Conservation (phyloP, 2,113 vertebrate genomes). For the Galemys pyrenaicus region DNA sequence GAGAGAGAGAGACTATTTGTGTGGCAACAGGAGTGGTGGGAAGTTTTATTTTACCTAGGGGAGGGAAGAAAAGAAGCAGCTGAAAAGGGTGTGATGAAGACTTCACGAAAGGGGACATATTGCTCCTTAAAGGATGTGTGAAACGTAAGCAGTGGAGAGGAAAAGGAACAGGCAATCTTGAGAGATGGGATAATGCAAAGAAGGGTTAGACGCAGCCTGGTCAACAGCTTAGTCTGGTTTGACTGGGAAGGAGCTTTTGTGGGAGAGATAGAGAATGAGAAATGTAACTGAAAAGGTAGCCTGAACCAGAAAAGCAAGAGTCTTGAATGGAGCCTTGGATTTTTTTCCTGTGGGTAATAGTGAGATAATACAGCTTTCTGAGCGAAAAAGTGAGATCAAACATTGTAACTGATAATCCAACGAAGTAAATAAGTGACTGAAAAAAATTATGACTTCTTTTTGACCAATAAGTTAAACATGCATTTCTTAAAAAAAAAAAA, state of each 20-base stretch:
- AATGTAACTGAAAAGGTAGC: neutral
- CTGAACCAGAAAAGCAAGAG: neutral
- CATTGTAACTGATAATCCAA: neutral
- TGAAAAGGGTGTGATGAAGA: neutral
- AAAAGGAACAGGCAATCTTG: neutral
- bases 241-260: neutral
- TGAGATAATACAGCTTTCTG: constrained; percentile 25
- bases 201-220: neutral
- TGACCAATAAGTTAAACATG: neutral
- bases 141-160: neutral
- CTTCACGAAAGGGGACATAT: neutral
- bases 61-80: neutral
- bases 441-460: constrained; percentile 8
- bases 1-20: neutral
- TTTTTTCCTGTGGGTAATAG: neutral
- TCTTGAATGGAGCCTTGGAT: neutral
- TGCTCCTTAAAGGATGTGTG: neutral
- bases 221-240: too few relatives aligned
- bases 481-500: neutral
- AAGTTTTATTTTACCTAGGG: neutral
- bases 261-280: neutral
- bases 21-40: too few relatives aligned
- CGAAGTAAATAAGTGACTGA: neutral
- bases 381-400: neutral
- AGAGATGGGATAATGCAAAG: neutral